A percentile compares a stretch with the other conserved stretches of the same genome.
phyloP scores from a whole-genome alignment of 2,113 vertebrate genomes.

The Silurus asotus region DNA sequence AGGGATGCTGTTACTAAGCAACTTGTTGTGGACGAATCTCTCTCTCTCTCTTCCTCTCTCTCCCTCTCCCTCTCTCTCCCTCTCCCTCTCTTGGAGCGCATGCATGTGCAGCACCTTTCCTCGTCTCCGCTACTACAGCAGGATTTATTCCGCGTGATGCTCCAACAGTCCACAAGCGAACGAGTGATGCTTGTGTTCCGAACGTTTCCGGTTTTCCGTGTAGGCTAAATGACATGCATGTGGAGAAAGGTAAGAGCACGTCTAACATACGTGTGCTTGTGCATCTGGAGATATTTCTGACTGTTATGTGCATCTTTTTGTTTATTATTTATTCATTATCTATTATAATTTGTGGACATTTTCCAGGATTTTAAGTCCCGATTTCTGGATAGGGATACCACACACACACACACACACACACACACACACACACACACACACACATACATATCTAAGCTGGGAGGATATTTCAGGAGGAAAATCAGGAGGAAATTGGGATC shows the following conservation, averaged over 20 bases:
- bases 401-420: neutral
- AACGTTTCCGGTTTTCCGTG: neutral
- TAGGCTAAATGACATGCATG: slow-evolving; percentile 27
- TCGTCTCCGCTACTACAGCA: neutral
- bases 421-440: neutral
- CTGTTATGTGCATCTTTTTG: no score
- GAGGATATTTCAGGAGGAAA: neutral
- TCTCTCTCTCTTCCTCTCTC: slow-evolving; percentile 28
- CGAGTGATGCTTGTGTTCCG: slow-evolving; percentile 7
- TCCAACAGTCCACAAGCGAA: neutral
- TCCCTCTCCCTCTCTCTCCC: neutral
- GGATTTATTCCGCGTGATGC: neutral
- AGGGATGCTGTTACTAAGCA: slow-evolving; percentile 24
- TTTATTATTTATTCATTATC: neutral
- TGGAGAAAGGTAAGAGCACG: slow-evolving; percentile 25
- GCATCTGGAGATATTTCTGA: neutral
- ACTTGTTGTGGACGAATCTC: neutral
- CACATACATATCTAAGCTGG: neutral
- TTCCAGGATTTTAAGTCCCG: neutral
- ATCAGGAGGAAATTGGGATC: neutral
- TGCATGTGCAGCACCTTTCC: neutral
- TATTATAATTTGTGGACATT: neutral
- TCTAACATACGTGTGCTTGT: neutral
- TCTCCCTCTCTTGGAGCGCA: neutral
- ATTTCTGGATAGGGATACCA: neutral